Evolutionary conservation across 2,888 invertebrate genomes (phyloP), one percentile per base, ranked within the genome.

Genomic region (Pseudoips prasinana): DNA sequence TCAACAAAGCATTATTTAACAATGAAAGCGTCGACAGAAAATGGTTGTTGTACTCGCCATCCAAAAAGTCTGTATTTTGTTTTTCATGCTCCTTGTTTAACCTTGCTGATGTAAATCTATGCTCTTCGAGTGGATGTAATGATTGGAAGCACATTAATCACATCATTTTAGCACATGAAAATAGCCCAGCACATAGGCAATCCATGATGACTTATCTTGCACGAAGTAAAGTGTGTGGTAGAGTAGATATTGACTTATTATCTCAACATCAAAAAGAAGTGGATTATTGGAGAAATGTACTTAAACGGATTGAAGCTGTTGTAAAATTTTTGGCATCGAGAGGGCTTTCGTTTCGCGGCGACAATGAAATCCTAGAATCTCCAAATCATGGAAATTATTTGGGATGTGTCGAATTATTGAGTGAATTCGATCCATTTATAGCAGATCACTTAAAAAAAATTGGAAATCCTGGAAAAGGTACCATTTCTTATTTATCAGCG

Each of bases 341-440:
- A 43, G 49, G 53, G 8, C 39, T 51, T 34, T 9, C 52, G 25
- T 58, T 52, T 42, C 28, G 46, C 18, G 44, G 50, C 8, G 27
- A 38, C 18, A 41, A 48, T 30, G 47, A 53, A 25, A 46, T 11
- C 9, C 25, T 47, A 22, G 43, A 47, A 9, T 37, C 32, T 8
- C 30, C 9, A 20, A 33, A 49, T 14, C 46, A 49, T 32, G 45
- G 45, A 23, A 42, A 46, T 43, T 46, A 41, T 44, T 37, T 39
- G 25, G 27, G 26, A 10, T 22, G 20, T n/a, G 10, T 43, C 7
- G 44, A 50, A 29, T 27, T 41, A 5, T 18, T 50, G 1, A 25
- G 25, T 22, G 44, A 46, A 32, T 44, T 46, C 22, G 46, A 46
- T 30, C 42, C 42, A 5, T 20, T 20, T 20, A 3, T 20, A 5